These are phyloP conservation scores for Patella depressa DNA, from an alignment of 2,888 invertebrate species.

Conservation along the genomic window DNA sequence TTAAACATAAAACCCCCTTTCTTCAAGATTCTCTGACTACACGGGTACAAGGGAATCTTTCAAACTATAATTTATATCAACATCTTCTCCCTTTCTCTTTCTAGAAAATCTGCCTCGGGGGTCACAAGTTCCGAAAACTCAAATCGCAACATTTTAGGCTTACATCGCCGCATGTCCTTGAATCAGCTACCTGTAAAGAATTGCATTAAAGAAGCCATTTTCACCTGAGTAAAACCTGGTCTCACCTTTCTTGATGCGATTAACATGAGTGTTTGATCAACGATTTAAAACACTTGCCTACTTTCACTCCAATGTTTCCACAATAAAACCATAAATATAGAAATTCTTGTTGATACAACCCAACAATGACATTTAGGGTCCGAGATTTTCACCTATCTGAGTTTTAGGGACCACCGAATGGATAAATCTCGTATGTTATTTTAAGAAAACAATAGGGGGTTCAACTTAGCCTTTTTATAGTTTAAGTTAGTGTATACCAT, in stretches of 20 bases:
- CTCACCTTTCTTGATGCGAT: conserved; percentile 5
- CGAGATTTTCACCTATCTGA: background rate
- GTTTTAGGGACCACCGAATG: background rate
- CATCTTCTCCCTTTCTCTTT: no score
- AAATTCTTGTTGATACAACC: background rate
- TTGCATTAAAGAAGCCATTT: background rate
- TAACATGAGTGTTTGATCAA: background rate
- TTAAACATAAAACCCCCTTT: no score
- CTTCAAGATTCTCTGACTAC: no score
- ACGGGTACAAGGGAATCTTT: no score
- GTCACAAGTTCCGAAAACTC: no score
- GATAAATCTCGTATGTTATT: conserved; percentile 6
- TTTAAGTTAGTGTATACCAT: no score
- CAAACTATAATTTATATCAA: no score
- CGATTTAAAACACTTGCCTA: background rate
- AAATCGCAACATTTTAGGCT: no score
- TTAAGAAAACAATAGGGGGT: background rate
- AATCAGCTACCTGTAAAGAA: no score
- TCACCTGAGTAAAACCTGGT: background rate
- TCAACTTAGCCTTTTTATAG: background rate
- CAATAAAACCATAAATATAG: background rate
- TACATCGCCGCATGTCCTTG: no score
- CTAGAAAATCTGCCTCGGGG: no score
- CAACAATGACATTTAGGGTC: background rate
- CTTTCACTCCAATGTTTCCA: background rate